These are phyloP conservation scores for Corythaixoides concolor DNA, from an alignment of 2,113 vertebrate species.

Conservation along the genomic window DNA sequence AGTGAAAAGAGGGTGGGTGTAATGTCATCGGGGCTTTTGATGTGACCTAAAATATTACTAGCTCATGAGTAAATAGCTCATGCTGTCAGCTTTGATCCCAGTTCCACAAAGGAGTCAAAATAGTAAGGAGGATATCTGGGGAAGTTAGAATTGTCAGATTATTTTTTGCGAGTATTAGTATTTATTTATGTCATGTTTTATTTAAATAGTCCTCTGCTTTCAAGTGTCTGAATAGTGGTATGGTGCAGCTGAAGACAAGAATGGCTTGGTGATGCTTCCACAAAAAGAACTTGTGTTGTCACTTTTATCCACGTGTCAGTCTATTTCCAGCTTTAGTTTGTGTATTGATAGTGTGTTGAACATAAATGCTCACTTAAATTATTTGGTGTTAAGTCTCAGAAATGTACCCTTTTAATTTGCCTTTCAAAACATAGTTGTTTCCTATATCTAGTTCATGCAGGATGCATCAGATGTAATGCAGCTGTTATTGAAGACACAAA, in stretches of 20 bases:
- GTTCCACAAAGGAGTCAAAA: background rate
- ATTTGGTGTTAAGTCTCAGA: background rate
- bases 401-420: background rate
- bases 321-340: background rate
- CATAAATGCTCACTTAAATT: background rate
- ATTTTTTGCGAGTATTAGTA: background rate
- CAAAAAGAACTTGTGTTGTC: background rate
- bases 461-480: constrained; percentile 99
- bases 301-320: background rate
- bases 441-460: constrained; percentile 89
- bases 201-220: background rate
- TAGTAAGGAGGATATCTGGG: background rate
- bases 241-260: background rate
- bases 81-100: background rate
- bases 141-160: background rate
- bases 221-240: background rate
- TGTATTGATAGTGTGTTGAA: background rate
- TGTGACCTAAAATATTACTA: background rate
- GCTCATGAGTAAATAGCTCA: background rate
- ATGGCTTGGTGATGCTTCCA: background rate
- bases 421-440: background rate
- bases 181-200: background rate
- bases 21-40: background rate
- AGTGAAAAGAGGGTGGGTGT: background rate
- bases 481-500: constrained; percentile 94